Evolutionary conservation across 2,888 invertebrate species (phyloP).

Genomic region (Sarcophaga variegata): DNA sequence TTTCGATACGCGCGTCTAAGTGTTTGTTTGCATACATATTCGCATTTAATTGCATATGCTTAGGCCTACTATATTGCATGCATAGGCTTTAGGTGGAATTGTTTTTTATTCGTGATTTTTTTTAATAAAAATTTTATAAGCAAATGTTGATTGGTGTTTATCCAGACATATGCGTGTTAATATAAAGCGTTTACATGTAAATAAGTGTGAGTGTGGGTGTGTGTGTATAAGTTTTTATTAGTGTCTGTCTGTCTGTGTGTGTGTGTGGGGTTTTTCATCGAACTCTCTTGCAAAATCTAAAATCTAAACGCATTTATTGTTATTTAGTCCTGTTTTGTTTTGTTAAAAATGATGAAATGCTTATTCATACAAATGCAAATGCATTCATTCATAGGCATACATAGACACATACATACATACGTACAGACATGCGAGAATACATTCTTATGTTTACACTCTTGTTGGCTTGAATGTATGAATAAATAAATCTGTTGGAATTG

Average conservation of each 20-base stretch:
- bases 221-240: too few species aligned
- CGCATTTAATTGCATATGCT: neutral
- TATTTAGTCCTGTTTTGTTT: slow-evolving; percentile 52
- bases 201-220: neutral
- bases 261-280: neutral
- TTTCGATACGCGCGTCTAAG: neutral
- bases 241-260: neutral
- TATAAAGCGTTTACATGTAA: neutral
- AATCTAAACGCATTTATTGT: slow-evolving; percentile 52
- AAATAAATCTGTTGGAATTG: slow-evolving; percentile 60
- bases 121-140: neutral
- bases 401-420: neutral
- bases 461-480: neutral
- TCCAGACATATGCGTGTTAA: neutral
- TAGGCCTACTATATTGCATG: too few species aligned
- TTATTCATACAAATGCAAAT: slow-evolving; percentile 30
- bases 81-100: too few species aligned
- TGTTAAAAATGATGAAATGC: slow-evolving; percentile 51
- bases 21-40: slow-evolving; percentile 17
- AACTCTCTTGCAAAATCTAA: neutral
- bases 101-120: neutral
- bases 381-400: slow-evolving; percentile 1
- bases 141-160: neutral
- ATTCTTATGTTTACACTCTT: neutral
- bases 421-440: neutral